Evolutionary conservation across 2,113 vertebrate genomes (phyloP).

Genomic region (Butorides virescens): DNA sequence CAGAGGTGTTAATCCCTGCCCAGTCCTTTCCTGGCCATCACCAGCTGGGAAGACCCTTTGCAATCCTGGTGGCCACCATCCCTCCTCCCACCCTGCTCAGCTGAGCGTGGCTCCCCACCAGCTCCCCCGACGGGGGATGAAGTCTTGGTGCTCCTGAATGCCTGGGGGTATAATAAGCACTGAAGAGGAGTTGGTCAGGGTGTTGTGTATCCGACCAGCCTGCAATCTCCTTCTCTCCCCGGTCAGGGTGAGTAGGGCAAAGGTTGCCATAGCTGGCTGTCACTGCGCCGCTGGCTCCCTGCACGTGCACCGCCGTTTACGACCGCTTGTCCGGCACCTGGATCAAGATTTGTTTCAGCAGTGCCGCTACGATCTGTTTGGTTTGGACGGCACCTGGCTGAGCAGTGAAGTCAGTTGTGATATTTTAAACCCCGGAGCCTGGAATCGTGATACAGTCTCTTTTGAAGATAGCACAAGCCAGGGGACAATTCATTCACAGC

Average conservation of each 20-base stretch:
- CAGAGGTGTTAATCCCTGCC: background rate
- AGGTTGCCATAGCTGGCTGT: background rate
- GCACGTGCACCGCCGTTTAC: background rate
- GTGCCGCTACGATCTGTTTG: background rate
- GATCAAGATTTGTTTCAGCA: background rate
- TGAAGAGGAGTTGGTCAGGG: background rate
- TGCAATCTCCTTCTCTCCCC: background rate
- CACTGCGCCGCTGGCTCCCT: background rate
- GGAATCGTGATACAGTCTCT: background rate
- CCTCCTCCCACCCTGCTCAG: background rate
- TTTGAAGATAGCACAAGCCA: background rate
- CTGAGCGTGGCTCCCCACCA: background rate
- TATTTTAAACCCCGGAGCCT: background rate
- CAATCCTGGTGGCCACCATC: background rate
- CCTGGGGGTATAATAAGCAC: background rate
- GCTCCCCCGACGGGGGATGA: accelerated
- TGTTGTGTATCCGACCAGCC: background rate
- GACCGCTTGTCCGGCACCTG: background rate
- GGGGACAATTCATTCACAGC: background rate
- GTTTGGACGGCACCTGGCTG: background rate
- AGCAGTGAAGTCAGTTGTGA: background rate
- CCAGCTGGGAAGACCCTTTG: background rate
- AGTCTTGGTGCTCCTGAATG: background rate
- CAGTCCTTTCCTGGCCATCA: background rate
- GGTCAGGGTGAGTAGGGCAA: background rate